Conservation (phyloP, 2,888 invertebrate species). For the Achlya flavicornis region DNA sequence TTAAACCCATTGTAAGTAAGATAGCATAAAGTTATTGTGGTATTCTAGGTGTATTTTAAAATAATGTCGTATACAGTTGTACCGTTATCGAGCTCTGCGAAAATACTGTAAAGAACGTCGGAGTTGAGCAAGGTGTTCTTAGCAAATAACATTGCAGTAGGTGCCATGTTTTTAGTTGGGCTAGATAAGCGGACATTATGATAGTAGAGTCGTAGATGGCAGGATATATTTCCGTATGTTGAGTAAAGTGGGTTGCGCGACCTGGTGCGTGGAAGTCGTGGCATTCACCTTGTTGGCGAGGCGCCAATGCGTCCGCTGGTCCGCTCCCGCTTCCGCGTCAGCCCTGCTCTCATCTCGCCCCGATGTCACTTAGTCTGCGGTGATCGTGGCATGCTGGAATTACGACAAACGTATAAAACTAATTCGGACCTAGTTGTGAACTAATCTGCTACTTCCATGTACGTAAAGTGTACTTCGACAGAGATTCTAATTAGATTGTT, state of each 20-base stretch:
- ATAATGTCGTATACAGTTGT: slow-evolving; percentile 16
- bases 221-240: slow-evolving; percentile 63
- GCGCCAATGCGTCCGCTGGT: slow-evolving; percentile 51
- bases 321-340: slow-evolving; percentile 39
- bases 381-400: neutral
- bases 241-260: slow-evolving; percentile 75
- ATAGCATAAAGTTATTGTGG: neutral
- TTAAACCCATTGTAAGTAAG: neutral
- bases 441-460: neutral
- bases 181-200: slow-evolving; percentile 50
- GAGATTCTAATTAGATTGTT: neutral
- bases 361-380: neutral
- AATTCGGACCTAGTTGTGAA: neutral
- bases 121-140: slow-evolving; percentile 38
- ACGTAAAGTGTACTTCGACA: neutral
- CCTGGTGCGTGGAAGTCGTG: slow-evolving; percentile 71
- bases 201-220: slow-evolving; percentile 35
- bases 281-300: slow-evolving; percentile 83
- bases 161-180: slow-evolving; percentile 34
- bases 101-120: slow-evolving; percentile 35
- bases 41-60: neutral
- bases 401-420: neutral
- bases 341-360: slow-evolving; percentile 13
- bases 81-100: slow-evolving; percentile 24
- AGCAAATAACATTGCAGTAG: slow-evolving; percentile 25